These are phyloP conservation scores for Gymnobelideus leadbeateri DNA, from an alignment of 2,113 vertebrate genomes.

Conservation along the genomic window DNA sequence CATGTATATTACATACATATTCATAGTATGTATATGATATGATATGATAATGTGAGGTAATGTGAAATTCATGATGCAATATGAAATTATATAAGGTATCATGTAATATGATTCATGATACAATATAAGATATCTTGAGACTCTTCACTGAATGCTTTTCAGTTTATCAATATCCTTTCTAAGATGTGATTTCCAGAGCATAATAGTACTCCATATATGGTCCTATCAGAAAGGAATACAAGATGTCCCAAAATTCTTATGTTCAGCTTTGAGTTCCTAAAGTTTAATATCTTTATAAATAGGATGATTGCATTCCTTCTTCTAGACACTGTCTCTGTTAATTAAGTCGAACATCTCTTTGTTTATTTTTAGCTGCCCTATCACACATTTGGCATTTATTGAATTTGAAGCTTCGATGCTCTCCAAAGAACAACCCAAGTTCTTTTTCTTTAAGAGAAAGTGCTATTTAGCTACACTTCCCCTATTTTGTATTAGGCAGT, in stretches of 20 bases:
- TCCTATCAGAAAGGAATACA: not conserved
- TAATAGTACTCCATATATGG: not conserved
- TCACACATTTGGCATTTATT: not conserved
- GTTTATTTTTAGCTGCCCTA: not conserved
- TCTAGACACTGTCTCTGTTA: not conserved
- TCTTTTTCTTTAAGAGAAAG: not conserved
- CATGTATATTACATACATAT: too few relatives aligned
- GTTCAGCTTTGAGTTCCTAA: not conserved
- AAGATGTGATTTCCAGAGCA: not conserved
- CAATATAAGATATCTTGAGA: not conserved
- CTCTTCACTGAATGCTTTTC: not conserved
- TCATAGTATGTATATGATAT: too few relatives aligned
- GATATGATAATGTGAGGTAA: too few relatives aligned
- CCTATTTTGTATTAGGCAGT: not conserved
- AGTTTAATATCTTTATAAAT: not conserved
- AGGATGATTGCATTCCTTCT: not conserved
- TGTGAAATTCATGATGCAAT: too few relatives aligned
- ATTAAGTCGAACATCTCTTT: not conserved
- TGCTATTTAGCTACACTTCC: not conserved
- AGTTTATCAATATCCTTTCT: not conserved
- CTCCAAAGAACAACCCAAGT: not conserved
- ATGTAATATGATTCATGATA: not conserved
- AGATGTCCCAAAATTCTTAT: not conserved
- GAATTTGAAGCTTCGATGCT: not conserved
- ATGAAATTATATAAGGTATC: too few relatives aligned